Evolutionary conservation across 2,797 vertebrate genomes (phyloP).

Genomic region (Nyctibius grandis): DNA sequence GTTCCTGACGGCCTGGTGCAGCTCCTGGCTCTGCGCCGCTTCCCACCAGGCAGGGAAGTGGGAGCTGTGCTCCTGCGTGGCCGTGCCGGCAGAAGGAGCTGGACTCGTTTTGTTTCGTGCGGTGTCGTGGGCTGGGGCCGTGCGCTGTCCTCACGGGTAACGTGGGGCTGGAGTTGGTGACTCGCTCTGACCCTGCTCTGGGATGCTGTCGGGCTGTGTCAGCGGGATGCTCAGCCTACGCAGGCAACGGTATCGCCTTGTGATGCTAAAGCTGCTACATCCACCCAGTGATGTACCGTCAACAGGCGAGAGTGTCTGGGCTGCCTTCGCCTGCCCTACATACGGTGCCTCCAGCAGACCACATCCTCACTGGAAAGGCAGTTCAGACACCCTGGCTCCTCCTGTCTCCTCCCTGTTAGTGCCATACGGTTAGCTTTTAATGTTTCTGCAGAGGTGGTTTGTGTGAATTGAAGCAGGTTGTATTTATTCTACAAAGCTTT

Average conservation of each 20-base stretch:
- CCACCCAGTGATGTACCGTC: rapidly evolving
- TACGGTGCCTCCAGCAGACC: neutral
- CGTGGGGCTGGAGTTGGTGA: neutral
- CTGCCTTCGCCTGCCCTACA: neutral
- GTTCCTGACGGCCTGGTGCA: neutral
- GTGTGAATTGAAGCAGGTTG: neutral
- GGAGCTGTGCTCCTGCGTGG: neutral
- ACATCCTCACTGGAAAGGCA: neutral
- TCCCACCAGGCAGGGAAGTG: neutral
- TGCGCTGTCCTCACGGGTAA: rapidly evolving
- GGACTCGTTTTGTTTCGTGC: rapidly evolving
- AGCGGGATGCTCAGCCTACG: neutral
- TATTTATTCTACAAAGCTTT: neutral
- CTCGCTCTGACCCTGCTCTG: neutral
- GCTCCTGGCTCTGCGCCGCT: neutral
- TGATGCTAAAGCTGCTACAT: neutral
- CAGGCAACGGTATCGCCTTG: neutral
- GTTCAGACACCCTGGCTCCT: neutral
- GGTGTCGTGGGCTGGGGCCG: rapidly evolving
- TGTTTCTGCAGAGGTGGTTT: neutral
- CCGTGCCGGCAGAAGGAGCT: neutral
- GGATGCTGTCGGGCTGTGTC: neutral
- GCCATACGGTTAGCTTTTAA: neutral
- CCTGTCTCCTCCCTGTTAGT: neutral
- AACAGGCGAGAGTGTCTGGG: rapidly evolving